Evolutionary conservation across 2,797 vertebrate genomes (phyloP), one percentile per base, ranked within the genome.

Genomic region (Aeoliscus strigatus): DNA sequence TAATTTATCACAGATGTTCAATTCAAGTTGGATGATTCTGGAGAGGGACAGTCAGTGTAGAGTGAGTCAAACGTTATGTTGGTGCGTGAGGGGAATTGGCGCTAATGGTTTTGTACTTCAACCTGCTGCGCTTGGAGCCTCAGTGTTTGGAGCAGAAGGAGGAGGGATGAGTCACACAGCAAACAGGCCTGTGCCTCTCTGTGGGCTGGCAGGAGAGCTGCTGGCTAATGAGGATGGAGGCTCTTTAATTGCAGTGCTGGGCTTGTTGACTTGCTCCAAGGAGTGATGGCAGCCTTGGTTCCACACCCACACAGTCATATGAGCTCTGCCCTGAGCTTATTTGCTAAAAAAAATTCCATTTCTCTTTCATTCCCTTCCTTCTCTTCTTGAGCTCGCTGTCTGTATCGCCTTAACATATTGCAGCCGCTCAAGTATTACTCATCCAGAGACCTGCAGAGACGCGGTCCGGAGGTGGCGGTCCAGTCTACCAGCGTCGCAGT

Each of bases 151-250:
- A 47, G 42, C 60, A 70, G 60, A 39, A 51, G 61, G 66, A 32
- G 43, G 41, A 51, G 23, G 39, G 44, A 59, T 78, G 68, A 78
- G 51, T 75, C 72, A 66, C 4, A 9, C 18, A 36, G 6, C 65
- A 44, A 62, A 47, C 47, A 6, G 29, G 32, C 44, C 52, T 23
- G 21, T 23, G 21, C 8, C 4, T 23, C 44, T 57, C 14, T 7
- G 35, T 53, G 49, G 15, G 37, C 3, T 12, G 44, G 15, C 49
- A 63, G 53, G 18, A 40, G 36, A 42, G 12, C 54, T 60, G 41
- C 9, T 4, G 39, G 56, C 53, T 52, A 46, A 73, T 57, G 37
- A 63, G 33, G 26, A 54, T 29, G 43, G 31, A 59, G 53, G 7
- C 27, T 49, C 44, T 61, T 47, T 59, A 31, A 60, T 71, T 60